Evolutionary conservation across 2,797 vertebrate genomes (phyloP), one percentile per base, ranked within the genome.

Genomic region (Mus caroli): DNA sequence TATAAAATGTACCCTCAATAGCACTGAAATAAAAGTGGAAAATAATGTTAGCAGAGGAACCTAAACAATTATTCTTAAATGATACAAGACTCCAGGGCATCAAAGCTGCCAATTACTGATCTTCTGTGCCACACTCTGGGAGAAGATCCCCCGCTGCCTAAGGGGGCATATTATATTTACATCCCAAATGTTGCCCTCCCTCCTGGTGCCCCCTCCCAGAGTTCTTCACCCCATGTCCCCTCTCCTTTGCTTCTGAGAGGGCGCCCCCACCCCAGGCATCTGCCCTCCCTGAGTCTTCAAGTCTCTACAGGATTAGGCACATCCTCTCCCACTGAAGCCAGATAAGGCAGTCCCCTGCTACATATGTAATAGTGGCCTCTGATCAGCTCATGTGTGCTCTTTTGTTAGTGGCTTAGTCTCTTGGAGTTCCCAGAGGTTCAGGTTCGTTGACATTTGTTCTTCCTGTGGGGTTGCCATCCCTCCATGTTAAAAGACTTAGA

Each of bases 11-110:
- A n/a, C 15, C 43, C 28, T 92, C 19, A 75, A 62, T 67, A 28
- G 52, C 76, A 12, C 12, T 94, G 1, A 73, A 52, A 54, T 62
- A 75, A 80, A 43, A 73, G 34, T 31, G 10, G 75, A 56, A 87
- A 82, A 7, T 71, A 88, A 88, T 43, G 19, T 40, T 83, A 84
- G 20, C 78, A 71, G 58, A 90, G 43, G 67, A 96, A 43, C 12
- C 9, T 79, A 83, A 93, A 91, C 6, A 84, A 79, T 84, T 77
- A 76, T 93, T 94, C 26, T 94, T 88, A 58, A 90, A 85, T 6
- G 7, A 12, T n/a, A 24, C 6, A 94, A 22, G 52, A 0, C 43
- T 79, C 56, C 56, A 17, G 67, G 88, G 71, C 58, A 79, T 31
- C 28, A 76, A 88, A 91, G 15, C 19, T 93, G 71, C 58, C 4